These are phyloP conservation scores for Philantomba maxwellii DNA, from an alignment of 2,113 vertebrate genomes.

Conservation along the genomic window DNA sequence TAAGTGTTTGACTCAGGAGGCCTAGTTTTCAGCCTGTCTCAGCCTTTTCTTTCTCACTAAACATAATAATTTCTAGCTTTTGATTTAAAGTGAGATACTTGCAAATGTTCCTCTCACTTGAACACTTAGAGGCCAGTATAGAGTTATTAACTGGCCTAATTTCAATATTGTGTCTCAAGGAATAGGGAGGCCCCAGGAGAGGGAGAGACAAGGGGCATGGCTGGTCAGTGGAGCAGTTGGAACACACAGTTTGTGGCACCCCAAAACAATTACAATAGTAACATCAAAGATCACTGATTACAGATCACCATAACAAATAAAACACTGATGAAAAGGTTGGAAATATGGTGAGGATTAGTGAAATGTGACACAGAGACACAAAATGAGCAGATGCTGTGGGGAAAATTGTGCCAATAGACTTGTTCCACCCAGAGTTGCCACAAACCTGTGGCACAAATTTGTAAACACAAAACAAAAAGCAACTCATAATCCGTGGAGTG, in stretches of 20 bases:
- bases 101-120: not conserved
- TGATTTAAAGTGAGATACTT: not conserved
- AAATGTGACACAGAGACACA: not conserved
- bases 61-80: not conserved
- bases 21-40: not conserved
- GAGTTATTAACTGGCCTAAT: not conserved
- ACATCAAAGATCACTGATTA: not conserved
- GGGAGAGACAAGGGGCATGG: not conserved
- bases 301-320: not conserved
- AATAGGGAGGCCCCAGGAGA: not conserved
- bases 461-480: not conserved
- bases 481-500: not conserved
- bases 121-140: not conserved
- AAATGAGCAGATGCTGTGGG: not conserved
- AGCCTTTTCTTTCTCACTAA: not conserved
- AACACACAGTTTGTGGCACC: not conserved
- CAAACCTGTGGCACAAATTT: not conserved
- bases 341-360: not conserved
- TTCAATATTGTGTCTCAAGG: not conserved
- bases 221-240: not conserved
- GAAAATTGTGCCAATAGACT: not conserved
- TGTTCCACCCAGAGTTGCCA: not conserved
- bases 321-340: not conserved
- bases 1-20: not conserved
- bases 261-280: not conserved